Evolutionary conservation across 2,797 vertebrate genomes (phyloP).

Genomic region (Poecilia wingei): DNA sequence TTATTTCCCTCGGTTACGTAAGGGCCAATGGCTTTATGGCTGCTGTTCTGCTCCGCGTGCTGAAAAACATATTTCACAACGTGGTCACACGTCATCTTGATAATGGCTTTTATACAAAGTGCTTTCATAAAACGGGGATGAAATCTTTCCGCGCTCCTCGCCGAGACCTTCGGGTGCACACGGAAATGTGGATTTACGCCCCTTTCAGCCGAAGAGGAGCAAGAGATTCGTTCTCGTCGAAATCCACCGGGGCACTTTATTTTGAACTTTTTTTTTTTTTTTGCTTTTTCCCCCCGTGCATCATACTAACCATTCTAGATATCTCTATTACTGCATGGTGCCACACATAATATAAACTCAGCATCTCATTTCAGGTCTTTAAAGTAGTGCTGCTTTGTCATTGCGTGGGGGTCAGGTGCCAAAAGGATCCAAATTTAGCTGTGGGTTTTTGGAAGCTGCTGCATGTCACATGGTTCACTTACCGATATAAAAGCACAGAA

Average conservation of each 20-base stretch:
- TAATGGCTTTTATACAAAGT: constrained; percentile 8
- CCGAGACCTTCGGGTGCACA: not conserved
- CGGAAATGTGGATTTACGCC: not conserved
- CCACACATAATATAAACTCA: not conserved
- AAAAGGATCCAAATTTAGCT: constrained; percentile 9
- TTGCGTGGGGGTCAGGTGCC: not conserved
- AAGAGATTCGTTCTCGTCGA: constrained; percentile 1
- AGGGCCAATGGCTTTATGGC: constrained; percentile 2
- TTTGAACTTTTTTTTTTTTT: not conserved
- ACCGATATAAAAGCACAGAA: not conserved
- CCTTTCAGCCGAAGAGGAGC: not conserved
- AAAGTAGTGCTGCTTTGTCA: constrained; percentile 2
- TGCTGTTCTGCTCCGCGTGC: constrained; percentile 5
- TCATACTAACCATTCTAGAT: not conserved
- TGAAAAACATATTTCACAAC: constrained; percentile 12
- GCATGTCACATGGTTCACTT: not conserved
- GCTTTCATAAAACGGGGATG: constrained; percentile 18
- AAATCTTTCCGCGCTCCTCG: not conserved
- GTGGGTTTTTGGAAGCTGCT: not conserved
- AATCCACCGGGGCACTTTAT: constrained; percentile 1
- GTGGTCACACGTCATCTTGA: constrained; percentile 13
- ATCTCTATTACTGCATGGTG: not conserved
- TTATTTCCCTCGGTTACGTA: constrained; percentile 4
- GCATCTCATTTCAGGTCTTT: not conserved
- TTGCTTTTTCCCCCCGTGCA: too few relatives aligned